phyloP scores from a whole-genome alignment of 2,113 vertebrate species.

The Guaruba guarouba region DNA sequence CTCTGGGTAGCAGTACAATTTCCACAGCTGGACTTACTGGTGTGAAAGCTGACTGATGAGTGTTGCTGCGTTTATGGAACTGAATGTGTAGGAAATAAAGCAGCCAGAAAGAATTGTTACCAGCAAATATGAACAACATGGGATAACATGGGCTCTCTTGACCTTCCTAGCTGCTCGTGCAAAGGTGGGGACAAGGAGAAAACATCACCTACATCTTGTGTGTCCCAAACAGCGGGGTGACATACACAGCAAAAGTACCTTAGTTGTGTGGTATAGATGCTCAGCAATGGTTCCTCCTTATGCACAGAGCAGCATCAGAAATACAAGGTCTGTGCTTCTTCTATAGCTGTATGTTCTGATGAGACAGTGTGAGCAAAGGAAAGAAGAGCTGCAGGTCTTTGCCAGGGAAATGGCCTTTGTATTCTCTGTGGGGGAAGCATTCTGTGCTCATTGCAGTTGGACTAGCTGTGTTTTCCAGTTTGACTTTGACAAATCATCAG shows the following conservation, averaged over 20 bases:
- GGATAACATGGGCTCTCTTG: neutral
- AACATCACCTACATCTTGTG: fast-evolving
- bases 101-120: neutral
- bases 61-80: neutral
- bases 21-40: neutral
- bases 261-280: fast-evolving
- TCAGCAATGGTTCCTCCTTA: fast-evolving
- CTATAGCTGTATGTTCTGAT: neutral
- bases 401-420: neutral
- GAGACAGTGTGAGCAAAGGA: neutral
- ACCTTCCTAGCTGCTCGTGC: neutral
- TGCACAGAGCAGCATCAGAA: fast-evolving
- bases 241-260: fast-evolving
- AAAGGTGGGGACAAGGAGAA: neutral
- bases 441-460: fast-evolving
- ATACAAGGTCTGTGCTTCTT: neutral
- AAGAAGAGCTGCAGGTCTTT: neutral
- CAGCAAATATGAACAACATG: neutral
- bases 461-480: neutral
- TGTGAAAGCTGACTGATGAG: neutral
- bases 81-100: neutral
- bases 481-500: neutral
- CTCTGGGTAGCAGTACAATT: neutral
- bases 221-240: fast-evolving
- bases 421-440: fast-evolving